Conservation (phyloP, 2,797 vertebrate species). For the Chloroceryle amazona region DNA sequence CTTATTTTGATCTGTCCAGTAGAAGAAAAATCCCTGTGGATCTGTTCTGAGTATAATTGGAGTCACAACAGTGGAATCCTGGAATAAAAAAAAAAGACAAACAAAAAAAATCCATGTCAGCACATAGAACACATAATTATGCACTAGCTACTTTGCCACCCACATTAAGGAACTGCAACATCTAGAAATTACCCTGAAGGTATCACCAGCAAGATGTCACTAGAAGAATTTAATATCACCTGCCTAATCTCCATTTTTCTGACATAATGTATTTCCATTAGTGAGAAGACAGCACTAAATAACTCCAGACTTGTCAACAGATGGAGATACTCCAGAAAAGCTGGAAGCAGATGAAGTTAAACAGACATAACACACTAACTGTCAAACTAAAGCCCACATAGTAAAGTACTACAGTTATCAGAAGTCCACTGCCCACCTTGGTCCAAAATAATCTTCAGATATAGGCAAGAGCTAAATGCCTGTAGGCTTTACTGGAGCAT, state of each 20-base stretch:
- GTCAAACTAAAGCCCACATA: not conserved
- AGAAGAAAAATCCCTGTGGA: constrained; percentile 88
- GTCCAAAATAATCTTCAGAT: not conserved
- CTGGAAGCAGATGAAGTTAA: not conserved
- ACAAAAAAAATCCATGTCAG: not conserved
- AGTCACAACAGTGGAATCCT: constrained; percentile 86
- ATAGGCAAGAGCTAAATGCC: not conserved
- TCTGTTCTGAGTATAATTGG: constrained; percentile 85
- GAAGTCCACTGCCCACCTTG: not conserved
- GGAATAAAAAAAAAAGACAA: not conserved
- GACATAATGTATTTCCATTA: not conserved
- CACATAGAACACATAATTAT: not conserved
- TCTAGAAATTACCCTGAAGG: not conserved
- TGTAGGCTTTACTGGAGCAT: not conserved
- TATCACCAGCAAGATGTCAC: constrained; percentile 1
- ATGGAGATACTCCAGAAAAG: not conserved
- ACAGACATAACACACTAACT: not conserved
- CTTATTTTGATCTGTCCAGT: constrained; percentile 89
- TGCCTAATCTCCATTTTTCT: not conserved
- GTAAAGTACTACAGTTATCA: not conserved
- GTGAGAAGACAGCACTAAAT: not conserved
- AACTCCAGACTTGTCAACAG: not conserved
- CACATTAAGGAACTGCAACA: not conserved
- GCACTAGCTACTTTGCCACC: not conserved
- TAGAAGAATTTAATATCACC: constrained; percentile 13